phyloP scores from a whole-genome alignment of 2,888 invertebrate genomes.

The Tiliacea aurago region DNA sequence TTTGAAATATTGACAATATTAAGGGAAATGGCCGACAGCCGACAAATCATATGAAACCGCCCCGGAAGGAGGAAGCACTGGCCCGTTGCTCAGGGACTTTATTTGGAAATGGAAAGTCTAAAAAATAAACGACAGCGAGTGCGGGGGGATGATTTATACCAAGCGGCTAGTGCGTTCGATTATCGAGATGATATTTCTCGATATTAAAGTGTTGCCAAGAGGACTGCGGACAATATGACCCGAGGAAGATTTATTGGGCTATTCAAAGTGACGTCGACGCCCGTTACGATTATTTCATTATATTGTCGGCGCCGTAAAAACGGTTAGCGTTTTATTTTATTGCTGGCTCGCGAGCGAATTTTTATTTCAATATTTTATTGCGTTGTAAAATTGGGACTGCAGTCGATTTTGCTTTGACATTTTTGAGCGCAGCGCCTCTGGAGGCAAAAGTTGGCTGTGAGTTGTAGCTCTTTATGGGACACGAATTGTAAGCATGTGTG shows the following conservation, averaged over 20 bases:
- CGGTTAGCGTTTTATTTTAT: conserved; percentile 89
- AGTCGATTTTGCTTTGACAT: conserved; percentile 75
- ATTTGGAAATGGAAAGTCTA: conserved; percentile 91
- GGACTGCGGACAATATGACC: conserved; percentile 90
- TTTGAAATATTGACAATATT: conserved; percentile 91
- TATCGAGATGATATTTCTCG: conserved; percentile 90
- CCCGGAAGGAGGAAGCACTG: conserved; percentile 90
- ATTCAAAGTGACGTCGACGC: conserved; percentile 88
- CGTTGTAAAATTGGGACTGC: conserved; percentile 83
- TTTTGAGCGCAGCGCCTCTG: conserved; percentile 75
- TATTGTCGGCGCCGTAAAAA: conserved; percentile 90
- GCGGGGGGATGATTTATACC: conserved; percentile 88
- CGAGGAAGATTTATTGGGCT: conserved; percentile 89
- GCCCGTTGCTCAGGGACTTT: conserved; percentile 89
- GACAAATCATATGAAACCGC: conserved; percentile 90
- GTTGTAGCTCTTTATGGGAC: conserved; percentile 44
- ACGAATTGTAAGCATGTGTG: conserved; percentile 38
- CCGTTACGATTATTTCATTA: conserved; percentile 91
- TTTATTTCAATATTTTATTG: conserved; percentile 90
- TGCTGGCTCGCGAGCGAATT: conserved; percentile 84
- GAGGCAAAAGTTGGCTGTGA: conserved; percentile 65
- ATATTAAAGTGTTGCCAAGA: conserved; percentile 90
- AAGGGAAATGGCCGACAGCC: conserved; percentile 89
- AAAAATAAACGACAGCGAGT: conserved; percentile 88
- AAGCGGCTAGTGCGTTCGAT: conserved; percentile 87